These are phyloP conservation scores for Ochropleura leucogaster DNA, from an alignment of 2,888 invertebrate species.

Conservation along the genomic window DNA sequence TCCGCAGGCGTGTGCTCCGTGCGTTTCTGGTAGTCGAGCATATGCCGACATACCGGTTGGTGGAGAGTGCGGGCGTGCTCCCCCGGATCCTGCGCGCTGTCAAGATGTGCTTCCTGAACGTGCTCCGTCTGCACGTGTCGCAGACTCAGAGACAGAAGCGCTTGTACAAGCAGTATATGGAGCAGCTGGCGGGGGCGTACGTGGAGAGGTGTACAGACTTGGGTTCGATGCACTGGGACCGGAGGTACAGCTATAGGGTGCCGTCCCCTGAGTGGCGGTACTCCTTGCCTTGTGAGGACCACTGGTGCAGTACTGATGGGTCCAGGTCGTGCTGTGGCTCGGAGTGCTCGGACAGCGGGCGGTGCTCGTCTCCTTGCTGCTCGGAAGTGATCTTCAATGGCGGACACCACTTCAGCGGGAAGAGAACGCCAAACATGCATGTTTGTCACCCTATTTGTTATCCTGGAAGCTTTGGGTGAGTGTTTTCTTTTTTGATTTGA, in stretches of 20 bases:
- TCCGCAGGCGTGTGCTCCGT: conserved; percentile 70
- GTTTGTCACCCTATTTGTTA: conserved; percentile 82
- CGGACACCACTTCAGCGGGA: conserved; percentile 86
- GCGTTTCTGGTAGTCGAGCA: conserved; percentile 74
- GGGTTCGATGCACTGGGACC: conserved; percentile 79
- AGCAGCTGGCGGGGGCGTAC: conserved; percentile 86
- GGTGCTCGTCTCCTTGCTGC: conserved; percentile 88
- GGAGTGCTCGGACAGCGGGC: conserved; percentile 84
- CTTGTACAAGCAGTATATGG: conserved; percentile 88
- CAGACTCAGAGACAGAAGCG: conserved; percentile 88
- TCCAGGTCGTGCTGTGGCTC: conserved; percentile 80
- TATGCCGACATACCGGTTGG: conserved; percentile 83
- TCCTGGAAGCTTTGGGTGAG: conserved; percentile 88
- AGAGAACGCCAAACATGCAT: conserved; percentile 76
- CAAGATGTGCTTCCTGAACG: conserved; percentile 91
- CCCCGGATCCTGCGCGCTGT: conserved; percentile 70
- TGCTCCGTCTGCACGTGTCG: conserved; percentile 89
- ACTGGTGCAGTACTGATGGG: conserved; percentile 80
- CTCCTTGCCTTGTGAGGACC: conserved; percentile 79
- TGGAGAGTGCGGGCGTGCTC: conserved; percentile 74
- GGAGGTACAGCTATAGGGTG: conserved; percentile 73
- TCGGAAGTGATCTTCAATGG: conserved; percentile 90
- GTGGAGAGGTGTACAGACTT: conserved; percentile 85
- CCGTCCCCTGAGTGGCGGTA: conserved; percentile 84
- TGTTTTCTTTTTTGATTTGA: conserved; percentile 45